Conservation (phyloP, 2,888 invertebrate species). For the Acrocyrtus sp. region DNA sequence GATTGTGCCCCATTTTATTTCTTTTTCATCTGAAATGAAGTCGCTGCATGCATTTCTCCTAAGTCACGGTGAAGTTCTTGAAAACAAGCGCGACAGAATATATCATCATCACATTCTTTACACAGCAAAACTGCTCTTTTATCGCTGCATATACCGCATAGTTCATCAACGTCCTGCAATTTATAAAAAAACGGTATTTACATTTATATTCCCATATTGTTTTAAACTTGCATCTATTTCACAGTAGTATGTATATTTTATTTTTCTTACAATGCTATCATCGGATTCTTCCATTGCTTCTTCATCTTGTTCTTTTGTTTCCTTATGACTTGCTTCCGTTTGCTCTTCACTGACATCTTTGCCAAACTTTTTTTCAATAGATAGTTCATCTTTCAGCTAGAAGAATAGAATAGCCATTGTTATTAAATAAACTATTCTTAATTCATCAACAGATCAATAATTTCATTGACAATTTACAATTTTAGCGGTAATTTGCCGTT, state of each 20-base stretch:
- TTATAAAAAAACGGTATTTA: too few relatives aligned
- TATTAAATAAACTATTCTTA: too few relatives aligned
- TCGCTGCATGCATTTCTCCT: conserved; percentile 56
- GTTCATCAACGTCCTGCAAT: conserved; percentile 73
- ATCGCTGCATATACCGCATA: conserved; percentile 88
- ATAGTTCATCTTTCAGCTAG: conserved; percentile 55
- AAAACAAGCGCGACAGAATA: conserved; percentile 83
- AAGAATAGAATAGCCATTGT: too few relatives aligned
- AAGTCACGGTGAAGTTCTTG: conserved; percentile 74
- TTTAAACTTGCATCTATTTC: too few relatives aligned
- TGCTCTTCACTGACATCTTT: too few relatives aligned
- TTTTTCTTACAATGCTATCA: conserved; percentile 49
- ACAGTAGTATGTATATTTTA: too few relatives aligned
- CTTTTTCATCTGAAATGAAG: conserved; percentile 17
- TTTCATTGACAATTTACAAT: background rate
- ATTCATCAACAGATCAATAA: too few relatives aligned
- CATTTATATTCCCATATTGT: too few relatives aligned
- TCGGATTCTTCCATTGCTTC: conserved; percentile 37
- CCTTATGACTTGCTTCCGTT: conserved; percentile 22
- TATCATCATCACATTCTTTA: conserved; percentile 79
- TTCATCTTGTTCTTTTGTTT: conserved; percentile 19
- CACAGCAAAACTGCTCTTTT: conserved; percentile 77
- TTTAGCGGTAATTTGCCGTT: too few relatives aligned
- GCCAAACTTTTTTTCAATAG: conserved; percentile 63
- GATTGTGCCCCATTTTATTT: too few relatives aligned